Evolutionary conservation across 2,888 invertebrate genomes (phyloP).

Genomic region (Melanostoma mellinum): DNA sequence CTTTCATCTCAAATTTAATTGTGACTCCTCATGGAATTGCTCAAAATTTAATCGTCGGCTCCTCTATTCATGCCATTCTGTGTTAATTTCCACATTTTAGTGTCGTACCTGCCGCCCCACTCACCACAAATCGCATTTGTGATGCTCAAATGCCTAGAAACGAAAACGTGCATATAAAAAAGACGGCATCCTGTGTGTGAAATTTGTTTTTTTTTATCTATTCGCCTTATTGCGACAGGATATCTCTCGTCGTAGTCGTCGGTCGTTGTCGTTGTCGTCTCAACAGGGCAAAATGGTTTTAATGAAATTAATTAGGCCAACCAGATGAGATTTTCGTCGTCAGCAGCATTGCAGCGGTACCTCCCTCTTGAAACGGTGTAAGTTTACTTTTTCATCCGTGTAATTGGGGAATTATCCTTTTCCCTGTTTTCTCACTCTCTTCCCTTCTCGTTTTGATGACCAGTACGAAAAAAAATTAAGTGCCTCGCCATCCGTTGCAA

Average conservation of each 20-base stretch:
- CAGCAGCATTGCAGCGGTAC: slow-evolving; percentile 33
- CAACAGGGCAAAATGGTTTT: slow-evolving; percentile 64
- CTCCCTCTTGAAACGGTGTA: slow-evolving; percentile 56
- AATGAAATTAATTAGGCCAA: slow-evolving; percentile 73
- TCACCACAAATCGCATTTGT: slow-evolving; percentile 68
- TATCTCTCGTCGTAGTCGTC: slow-evolving; percentile 3
- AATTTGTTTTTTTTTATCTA: slow-evolving; percentile 17
- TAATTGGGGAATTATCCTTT: slow-evolving; percentile 71
- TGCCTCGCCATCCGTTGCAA: slow-evolving; percentile 52
- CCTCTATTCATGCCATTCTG: slow-evolving; percentile 31
- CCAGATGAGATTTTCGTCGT: slow-evolving; percentile 71
- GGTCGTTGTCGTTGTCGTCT: slow-evolving; percentile 1
- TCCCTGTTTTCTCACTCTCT: slow-evolving; percentile 4
- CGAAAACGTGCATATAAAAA: slow-evolving; percentile 37
- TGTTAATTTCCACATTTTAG: slow-evolving; percentile 51
- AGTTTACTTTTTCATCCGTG: slow-evolving; percentile 72
- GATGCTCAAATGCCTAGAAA: slow-evolving; percentile 60
- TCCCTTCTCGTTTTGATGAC: slow-evolving; percentile 7
- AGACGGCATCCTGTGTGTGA: slow-evolving; percentile 40
- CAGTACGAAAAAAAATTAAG: slow-evolving; percentile 35
- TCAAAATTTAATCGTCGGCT: slow-evolving; percentile 48
- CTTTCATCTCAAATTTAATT: slow-evolving; percentile 28
- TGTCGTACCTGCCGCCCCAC: slow-evolving; percentile 34
- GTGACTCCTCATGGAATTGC: slow-evolving; percentile 25
- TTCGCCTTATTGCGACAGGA: slow-evolving; percentile 18